Evolutionary conservation across 2,797 vertebrate genomes (phyloP).

Genomic region (Trachops cirrhosus): DNA sequence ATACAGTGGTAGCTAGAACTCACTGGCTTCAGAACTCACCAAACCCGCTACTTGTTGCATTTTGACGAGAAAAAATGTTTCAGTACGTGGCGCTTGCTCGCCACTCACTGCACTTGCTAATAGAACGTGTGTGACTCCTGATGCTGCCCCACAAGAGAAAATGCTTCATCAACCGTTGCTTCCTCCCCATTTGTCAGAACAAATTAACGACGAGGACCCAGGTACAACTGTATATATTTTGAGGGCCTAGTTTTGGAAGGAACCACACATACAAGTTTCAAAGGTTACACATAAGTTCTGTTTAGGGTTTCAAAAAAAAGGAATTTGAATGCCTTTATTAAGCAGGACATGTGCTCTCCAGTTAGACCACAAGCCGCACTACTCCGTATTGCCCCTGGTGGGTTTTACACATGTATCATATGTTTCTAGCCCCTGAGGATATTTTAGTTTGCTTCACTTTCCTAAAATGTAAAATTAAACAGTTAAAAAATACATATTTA

Average conservation of each 20-base stretch:
- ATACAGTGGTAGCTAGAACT: neutral
- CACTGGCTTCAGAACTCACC: neutral
- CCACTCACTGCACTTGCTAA: too few species aligned
- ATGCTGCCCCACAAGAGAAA: too few species aligned
- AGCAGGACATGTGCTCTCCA: neutral
- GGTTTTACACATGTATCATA: neutral
- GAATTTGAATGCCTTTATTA: neutral
- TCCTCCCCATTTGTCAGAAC: neutral
- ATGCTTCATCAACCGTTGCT: too few species aligned
- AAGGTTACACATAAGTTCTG: neutral
- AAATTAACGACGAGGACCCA: neutral
- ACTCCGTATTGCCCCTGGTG: fast-evolving
- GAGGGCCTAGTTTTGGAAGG: neutral
- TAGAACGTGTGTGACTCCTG: too few species aligned
- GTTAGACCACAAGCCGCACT: neutral
- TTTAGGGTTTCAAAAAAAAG: neutral
- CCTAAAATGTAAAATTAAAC: neutral
- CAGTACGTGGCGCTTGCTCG: neutral
- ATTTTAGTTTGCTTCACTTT: neutral
- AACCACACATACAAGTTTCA: neutral
- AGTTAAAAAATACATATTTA: neutral
- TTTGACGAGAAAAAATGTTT: neutral
- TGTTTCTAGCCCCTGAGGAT: neutral
- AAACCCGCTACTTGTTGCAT: neutral
- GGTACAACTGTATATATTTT: neutral